These are phyloP conservation scores for Ischnura elegans DNA, from an alignment of 2,888 invertebrate genomes.

Conservation along the genomic window DNA sequence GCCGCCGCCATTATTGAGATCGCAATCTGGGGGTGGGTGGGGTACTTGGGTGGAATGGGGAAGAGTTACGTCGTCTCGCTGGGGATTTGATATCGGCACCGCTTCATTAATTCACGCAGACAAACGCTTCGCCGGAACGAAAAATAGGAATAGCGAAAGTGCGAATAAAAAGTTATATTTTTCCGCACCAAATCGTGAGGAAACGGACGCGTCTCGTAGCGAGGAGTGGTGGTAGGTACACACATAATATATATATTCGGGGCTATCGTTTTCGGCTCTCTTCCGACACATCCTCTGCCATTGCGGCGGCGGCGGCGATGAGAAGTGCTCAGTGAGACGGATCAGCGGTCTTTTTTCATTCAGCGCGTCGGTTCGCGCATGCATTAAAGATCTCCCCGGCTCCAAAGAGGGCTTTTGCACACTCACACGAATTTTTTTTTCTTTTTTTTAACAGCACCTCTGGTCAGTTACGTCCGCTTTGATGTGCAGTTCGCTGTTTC, in stretches of 20 bases:
- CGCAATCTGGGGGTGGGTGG: not conserved
- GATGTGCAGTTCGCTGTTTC: not conserved
- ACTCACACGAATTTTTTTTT: not conserved
- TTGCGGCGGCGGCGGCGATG: too few species aligned
- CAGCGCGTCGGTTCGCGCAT: not conserved
- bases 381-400: not conserved
- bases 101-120: slow-evolving; percentile 41
- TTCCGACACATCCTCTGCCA: too few species aligned
- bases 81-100: not conserved
- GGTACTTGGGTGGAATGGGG: not conserved
- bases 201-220: not conserved
- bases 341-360: not conserved
- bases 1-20: slow-evolving; percentile 17
- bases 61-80: not conserved
- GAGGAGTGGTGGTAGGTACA: not conserved
- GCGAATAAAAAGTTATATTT: too few species aligned
- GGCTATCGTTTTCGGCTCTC: not conserved
- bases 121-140: not conserved
- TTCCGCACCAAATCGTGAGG: too few species aligned
- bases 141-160: not conserved
- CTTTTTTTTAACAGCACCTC: too few species aligned
- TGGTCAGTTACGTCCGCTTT: not conserved
- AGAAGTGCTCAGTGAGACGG: not conserved
- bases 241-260: not conserved
- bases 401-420: not conserved